Conservation (phyloP, 2,888 invertebrate species). For the Euplexia lucipara region DNA sequence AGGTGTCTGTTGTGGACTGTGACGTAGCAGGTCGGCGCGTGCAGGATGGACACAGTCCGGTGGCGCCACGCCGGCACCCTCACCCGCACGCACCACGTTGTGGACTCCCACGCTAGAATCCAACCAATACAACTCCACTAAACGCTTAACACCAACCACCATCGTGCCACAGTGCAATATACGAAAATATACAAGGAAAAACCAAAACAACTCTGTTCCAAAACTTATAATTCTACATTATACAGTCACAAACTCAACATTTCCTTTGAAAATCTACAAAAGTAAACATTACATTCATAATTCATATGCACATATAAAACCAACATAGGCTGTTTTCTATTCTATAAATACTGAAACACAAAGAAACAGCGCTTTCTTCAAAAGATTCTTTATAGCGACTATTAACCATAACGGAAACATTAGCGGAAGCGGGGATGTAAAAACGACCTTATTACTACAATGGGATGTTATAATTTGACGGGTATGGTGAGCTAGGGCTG, state of each 20-base stretch:
- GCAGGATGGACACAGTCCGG: conserved; percentile 73
- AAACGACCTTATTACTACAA: conserved; percentile 87
- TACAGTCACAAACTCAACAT: conserved; percentile 50
- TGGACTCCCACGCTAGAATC: conserved; percentile 75
- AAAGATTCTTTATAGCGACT: conserved; percentile 84
- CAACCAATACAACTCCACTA: conserved; percentile 68
- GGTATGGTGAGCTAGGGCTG: conserved; percentile 79
- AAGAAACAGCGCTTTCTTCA: conserved; percentile 74
- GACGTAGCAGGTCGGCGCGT: conserved; percentile 83
- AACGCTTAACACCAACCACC: conserved; percentile 36
- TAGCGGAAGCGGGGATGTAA: conserved; percentile 80
- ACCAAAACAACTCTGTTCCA: conserved; percentile 56
- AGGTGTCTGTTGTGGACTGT: conserved; percentile 73
- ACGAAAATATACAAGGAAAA: conserved; percentile 28
- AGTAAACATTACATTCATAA: conserved; percentile 59
- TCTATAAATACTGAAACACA: conserved; percentile 74
- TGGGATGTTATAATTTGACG: conserved; percentile 87
- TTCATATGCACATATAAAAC: conserved; percentile 60
- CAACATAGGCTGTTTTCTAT: conserved; percentile 62
- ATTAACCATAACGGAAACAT: conserved; percentile 83
- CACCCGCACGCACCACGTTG: conserved; percentile 71
- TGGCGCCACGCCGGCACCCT: conserved; percentile 77
- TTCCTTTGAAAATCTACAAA: conserved; percentile 55
- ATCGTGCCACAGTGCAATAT: conserved; percentile 28
- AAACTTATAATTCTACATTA: conserved; percentile 57